These are phyloP conservation scores for Austrolebias charrua DNA, from an alignment of 2,797 vertebrate genomes.

Conservation along the genomic window DNA sequence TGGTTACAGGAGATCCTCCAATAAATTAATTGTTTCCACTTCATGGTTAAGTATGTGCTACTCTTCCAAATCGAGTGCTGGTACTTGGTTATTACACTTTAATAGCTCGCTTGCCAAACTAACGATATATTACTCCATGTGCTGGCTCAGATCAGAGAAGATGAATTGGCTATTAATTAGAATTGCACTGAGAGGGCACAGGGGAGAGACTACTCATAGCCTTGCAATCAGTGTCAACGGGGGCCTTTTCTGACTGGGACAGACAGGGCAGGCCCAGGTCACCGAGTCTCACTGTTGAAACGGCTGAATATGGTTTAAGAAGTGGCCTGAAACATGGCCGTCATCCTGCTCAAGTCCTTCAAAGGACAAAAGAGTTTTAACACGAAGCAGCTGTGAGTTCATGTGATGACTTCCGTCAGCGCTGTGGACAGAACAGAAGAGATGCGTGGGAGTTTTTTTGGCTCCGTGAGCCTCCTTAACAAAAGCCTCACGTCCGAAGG, in stretches of 20 bases:
- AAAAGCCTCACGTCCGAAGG: slow-evolving; percentile 76
- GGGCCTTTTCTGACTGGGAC: slow-evolving; percentile 78
- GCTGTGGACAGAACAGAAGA: slow-evolving; percentile 35
- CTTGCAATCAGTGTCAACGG: slow-evolving; percentile 83
- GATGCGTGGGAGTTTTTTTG: slow-evolving; percentile 52
- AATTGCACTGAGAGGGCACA: slow-evolving; percentile 87
- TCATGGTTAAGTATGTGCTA: slow-evolving; percentile 86
- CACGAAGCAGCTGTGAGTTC: slow-evolving; percentile 41
- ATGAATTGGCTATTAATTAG: slow-evolving; percentile 91
- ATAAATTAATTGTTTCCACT: slow-evolving; percentile 88
- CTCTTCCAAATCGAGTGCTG: slow-evolving; percentile 86
- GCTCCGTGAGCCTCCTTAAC: slow-evolving; percentile 64
- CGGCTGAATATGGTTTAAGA: slow-evolving; percentile 39
- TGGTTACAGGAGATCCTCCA: slow-evolving; percentile 84
- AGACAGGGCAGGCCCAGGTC: slow-evolving; percentile 77
- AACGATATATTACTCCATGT: slow-evolving; percentile 87
- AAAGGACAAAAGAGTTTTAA: slow-evolving; percentile 53
- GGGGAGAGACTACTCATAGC: slow-evolving; percentile 86
- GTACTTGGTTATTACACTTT: slow-evolving; percentile 89
- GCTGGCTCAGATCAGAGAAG: slow-evolving; percentile 87
- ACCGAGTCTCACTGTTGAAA: slow-evolving; percentile 58
- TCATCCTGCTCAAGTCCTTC: slow-evolving; percentile 56
- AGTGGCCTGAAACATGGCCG: slow-evolving; percentile 52
- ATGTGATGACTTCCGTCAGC: slow-evolving; percentile 49
- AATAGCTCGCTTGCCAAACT: slow-evolving; percentile 89